Evolutionary conservation across 1,140 invertebrate species (phyloP), one percentile per base, ranked within the genome.

Genomic region (Tetramorium alpestre): DNA sequence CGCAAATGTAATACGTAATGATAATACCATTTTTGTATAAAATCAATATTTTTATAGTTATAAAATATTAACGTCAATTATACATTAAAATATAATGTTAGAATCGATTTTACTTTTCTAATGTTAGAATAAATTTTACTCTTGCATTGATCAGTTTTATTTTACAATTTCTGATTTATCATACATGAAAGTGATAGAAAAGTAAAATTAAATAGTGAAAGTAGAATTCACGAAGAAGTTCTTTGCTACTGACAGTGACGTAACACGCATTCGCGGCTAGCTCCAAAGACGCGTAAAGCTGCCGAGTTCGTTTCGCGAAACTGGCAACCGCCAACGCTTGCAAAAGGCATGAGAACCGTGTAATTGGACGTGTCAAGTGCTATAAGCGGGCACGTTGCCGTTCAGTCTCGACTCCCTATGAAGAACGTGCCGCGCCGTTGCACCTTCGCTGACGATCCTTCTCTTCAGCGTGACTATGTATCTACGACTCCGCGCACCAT

Each of bases 331-430:
- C 65, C 72, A 60, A 77, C 84, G 88, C 77, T 90, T 84, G 88
- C 90, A 88, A 90, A 89, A 88, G 88, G 69, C 90, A 89, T 87
- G 87, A 92, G 77, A 87, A 72, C 65, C 91, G 88, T 92, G 88
- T 93, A 93, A 93, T 93, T 93, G 86, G 88, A 91, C 87, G 87
- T 90, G 92, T 93, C 89, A 88, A 92, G 88, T 85, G 69, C 38
- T 69, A 65, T 67, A 82, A 89, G 80, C 84, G 72, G 85, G 64
- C 64, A 69, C 22, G 60, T 47, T 70, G 38, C 22, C 49, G 64
- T 89, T 89, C 64, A 58, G 69, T 70, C 80, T 77, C 33, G 64
- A 75, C 65, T 89, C 54, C 54, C 44, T 47, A 47, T 10, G 54
- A 87, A 87, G 69, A 67, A 70, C 60, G 54, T 58, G 70, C 49